A percentile compares a stretch with the other conserved stretches of the same genome.
Evolutionary conservation across 2,113 vertebrate genomes (phyloP).

Genomic region (Onychostruthus taczanowskii): DNA sequence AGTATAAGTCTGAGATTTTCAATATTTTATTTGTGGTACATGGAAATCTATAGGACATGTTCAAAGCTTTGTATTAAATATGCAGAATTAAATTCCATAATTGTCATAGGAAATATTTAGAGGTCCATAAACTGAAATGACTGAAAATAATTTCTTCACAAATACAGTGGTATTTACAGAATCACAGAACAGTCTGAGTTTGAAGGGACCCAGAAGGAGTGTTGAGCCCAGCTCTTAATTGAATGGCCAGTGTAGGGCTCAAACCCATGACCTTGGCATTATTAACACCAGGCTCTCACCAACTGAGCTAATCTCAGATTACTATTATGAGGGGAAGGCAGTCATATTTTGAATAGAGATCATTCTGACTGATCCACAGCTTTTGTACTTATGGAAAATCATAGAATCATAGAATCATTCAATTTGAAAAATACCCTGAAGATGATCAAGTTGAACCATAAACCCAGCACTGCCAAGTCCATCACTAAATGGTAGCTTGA

Average conservation of each 20-base stretch:
- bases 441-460: neutral
- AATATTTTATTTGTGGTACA: neutral
- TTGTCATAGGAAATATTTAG: neutral
- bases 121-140: neutral
- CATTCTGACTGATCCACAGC: neutral
- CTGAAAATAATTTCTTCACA: neutral
- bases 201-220: neutral
- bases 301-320: neutral
- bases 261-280: neutral
- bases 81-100: neutral
- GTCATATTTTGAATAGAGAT: neutral
- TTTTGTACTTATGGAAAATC: neutral
- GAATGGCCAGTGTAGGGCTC: no score
- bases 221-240: neutral
- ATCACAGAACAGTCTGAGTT: neutral
- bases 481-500: neutral
- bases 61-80: neutral
- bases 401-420: neutral
- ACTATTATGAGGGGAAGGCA: neutral
- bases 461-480: neutral
- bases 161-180: neutral
- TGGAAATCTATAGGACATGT: neutral
- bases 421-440: neutral
- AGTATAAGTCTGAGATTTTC: neutral
- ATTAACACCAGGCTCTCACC: neutral